Conservation (phyloP, 2,113 vertebrate genomes). For the Corynorhinus townsendii region DNA sequence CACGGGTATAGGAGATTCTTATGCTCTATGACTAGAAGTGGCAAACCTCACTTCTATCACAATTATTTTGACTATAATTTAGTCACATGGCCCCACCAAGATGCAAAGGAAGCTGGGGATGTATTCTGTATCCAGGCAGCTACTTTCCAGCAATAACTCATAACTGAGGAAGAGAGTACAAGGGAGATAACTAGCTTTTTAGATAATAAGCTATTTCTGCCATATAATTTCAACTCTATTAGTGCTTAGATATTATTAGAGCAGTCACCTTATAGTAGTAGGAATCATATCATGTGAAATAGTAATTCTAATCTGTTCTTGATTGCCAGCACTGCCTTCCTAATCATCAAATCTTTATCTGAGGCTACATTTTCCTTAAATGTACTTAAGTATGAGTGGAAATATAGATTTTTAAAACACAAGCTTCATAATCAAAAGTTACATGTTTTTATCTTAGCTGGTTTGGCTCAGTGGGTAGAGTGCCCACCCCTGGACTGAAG, state of each 20-base stretch:
- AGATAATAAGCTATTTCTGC: background rate
- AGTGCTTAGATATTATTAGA: slow-evolving; percentile 11
- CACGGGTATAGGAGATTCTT: background rate
- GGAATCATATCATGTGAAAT: background rate
- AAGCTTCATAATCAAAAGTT: background rate
- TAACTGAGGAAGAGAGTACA: background rate
- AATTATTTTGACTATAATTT: background rate
- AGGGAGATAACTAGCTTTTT: background rate
- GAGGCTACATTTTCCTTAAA: slow-evolving; percentile 9
- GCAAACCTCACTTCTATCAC: background rate
- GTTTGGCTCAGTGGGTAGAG: too few relatives aligned
- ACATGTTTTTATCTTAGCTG: background rate
- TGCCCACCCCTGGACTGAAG: too few relatives aligned
- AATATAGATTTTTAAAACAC: background rate
- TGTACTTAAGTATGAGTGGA: slow-evolving; percentile 13
- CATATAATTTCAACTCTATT: slow-evolving; percentile 9
- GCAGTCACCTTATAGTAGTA: background rate
- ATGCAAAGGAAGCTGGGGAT: background rate
- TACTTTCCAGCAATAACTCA: background rate
- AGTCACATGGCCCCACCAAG: background rate
- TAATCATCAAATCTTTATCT: slow-evolving; percentile 22
- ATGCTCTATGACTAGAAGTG: background rate
- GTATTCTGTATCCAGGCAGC: background rate
- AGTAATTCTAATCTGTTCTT: background rate
- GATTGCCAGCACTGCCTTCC: background rate